Evolutionary conservation across 2,888 invertebrate genomes (phyloP), one percentile per base, ranked within the genome.

Genomic region (Onchidella celtica): DNA sequence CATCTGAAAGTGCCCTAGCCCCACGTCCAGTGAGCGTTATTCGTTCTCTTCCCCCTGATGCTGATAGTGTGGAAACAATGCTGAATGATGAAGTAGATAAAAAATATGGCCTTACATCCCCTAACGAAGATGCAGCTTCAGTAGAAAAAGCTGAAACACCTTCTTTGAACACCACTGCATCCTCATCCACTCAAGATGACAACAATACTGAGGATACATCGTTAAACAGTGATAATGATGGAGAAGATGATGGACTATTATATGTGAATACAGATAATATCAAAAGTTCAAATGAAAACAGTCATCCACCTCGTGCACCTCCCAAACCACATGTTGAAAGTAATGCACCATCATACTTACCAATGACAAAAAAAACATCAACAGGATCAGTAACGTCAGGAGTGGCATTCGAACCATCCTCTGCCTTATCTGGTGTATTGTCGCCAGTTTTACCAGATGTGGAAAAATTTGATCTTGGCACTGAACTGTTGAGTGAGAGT

Each of bases 1-100:
- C 21, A 21, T 32, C 72, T 29, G 32, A 6, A 57, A 21, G 6
- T 11, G n/a, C 29, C 55, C 55, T 57, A 32, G 47, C 24, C 11
- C 36, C 21, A 2, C 21, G 57, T 0, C 55, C 24, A 17, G n/a
- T 55, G 6, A 70, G 24, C 9, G 9, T 27, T 0, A 68, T 24
- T n/a, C 61, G 17, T 61, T 59, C 27, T 40, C 55, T 79, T 6
- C 79, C 79, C 34, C 72, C 63, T 47, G 79, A 79, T 55, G 59
- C 79, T 14, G 79, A 79, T 34, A 79, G 72, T 17, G 21, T 79
- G 32, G 79, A 79, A 29, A 21, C 55, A 59, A 70, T 72, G 79
- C 65, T 79, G 63, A 69, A 79, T 63, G 47, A 72, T 36, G 79
- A 79, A 63, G 61, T 79, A 24, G 63, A 79, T 32, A 47, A 79